These are phyloP conservation scores for Poeciliopsis infans DNA, from an alignment of 2,797 vertebrate genomes.

Conservation along the genomic window DNA sequence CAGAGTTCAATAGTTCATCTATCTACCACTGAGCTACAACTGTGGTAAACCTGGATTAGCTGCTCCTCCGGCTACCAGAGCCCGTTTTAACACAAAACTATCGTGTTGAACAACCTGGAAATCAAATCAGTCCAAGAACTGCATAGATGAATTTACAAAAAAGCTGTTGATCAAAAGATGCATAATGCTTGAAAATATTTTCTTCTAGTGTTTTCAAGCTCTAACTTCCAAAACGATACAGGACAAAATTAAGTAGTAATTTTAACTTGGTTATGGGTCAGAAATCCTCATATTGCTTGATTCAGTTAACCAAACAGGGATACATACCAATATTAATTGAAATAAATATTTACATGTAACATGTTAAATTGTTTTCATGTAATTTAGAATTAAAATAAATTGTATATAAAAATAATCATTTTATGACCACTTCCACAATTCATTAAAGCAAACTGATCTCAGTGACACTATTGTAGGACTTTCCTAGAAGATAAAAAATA, in stretches of 20 bases:
- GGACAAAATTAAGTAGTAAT: neutral
- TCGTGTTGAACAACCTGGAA: conserved; percentile 65
- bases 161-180: conserved; percentile 32
- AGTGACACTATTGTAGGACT: neutral
- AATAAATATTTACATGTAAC: neutral
- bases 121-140: conserved; percentile 54
- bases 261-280: conserved; percentile 15
- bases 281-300: neutral
- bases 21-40: conserved; percentile 72
- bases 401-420: neutral
- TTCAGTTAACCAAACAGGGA: neutral
- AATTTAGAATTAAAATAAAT: neutral
- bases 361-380: neutral
- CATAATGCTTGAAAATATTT: neutral
- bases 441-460: neutral
- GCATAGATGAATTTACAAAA: conserved; percentile 40
- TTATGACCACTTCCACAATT: neutral
- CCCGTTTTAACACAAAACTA: conserved; percentile 62
- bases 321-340: neutral
- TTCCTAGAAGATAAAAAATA: conserved; percentile 6
- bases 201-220: neutral
- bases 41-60: conserved; percentile 74
- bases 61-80: conserved; percentile 59
- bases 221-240: neutral
- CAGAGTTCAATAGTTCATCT: conserved; percentile 75